Evolutionary conservation across 2,888 invertebrate genomes (phyloP).

Genomic region (Lochmaea crataegi): DNA sequence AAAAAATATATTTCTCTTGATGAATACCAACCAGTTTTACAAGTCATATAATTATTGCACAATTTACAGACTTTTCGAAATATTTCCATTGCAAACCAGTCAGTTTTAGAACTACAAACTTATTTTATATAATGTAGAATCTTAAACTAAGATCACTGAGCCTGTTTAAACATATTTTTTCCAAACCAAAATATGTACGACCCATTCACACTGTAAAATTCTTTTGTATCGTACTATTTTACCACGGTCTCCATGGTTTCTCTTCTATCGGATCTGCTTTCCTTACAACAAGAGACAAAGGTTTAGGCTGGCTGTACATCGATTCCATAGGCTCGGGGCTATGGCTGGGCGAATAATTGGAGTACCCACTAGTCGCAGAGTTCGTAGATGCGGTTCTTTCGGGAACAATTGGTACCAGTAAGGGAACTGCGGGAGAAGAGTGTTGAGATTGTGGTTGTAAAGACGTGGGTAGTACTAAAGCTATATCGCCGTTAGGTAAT

Average conservation of each 20-base stretch:
- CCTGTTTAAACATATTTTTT: neutral
- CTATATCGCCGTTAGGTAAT: conserved; percentile 85
- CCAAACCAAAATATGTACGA: neutral
- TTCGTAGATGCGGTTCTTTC: conserved; percentile 79
- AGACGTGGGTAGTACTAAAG: conserved; percentile 79
- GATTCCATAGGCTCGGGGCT: conserved; percentile 60
- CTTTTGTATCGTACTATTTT: conserved; percentile 11
- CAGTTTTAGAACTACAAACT: neutral
- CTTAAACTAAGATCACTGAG: neutral
- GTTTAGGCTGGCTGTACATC: conserved; percentile 66
- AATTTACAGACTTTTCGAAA: conserved; percentile 4
- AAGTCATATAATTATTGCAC: neutral
- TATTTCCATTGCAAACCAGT: conserved; percentile 1
- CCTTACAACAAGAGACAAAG: conserved; percentile 80
- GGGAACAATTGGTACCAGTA: conserved; percentile 77
- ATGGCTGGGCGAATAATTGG: conserved; percentile 68
- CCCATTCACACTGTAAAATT: neutral
- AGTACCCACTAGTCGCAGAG: conserved; percentile 73
- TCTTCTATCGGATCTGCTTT: conserved; percentile 71
- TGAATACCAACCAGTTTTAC: conserved; percentile 15
- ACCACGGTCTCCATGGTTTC: conserved; percentile 87
- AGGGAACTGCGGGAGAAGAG: conserved; percentile 69
- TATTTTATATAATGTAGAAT: neutral
- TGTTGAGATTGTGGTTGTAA: conserved; percentile 58
- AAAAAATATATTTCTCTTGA: neutral